Conservation (phyloP, 2,113 vertebrate genomes). For the Pseudopodoces humilis region DNA sequence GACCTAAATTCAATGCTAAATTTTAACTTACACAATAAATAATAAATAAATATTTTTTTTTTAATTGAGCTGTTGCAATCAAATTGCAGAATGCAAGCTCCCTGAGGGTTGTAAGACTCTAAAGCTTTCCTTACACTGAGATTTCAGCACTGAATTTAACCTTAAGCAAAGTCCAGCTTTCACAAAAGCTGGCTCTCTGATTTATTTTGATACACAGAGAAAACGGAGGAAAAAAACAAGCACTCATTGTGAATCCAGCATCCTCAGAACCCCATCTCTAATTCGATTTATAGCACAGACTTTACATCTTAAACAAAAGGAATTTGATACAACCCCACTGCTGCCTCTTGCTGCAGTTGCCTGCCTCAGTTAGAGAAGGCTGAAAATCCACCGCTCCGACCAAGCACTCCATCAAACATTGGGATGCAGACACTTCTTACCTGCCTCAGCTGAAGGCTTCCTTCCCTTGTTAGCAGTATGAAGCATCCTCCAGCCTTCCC, state of each 20-base stretch:
- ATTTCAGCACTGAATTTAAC: constrained; percentile 54
- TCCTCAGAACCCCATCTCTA: constrained; percentile 63
- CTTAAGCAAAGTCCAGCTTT: constrained; percentile 68
- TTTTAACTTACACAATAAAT: constrained; percentile 36
- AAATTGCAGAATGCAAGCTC: constrained; percentile 56
- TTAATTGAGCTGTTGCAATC: constrained; percentile 55
- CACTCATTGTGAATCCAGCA: constrained; percentile 48
- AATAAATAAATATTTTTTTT: constrained; percentile 59
- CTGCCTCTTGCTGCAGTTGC: constrained; percentile 69
- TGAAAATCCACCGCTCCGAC: constrained; percentile 62
- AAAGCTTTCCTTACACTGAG: constrained; percentile 50
- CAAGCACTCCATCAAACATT: constrained; percentile 59
- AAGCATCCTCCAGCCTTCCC: constrained; percentile 90
- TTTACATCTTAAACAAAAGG: constrained; percentile 79
- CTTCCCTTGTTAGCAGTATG: constrained; percentile 90
- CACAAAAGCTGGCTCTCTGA: constrained; percentile 60
- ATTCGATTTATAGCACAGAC: constrained; percentile 71
- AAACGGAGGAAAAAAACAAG: constrained; percentile 8
- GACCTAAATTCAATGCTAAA: constrained; percentile 54
- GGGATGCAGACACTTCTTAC: constrained; percentile 80
- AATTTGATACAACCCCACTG: constrained; percentile 46
- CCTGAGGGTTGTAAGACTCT: constrained; percentile 27
- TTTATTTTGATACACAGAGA: constrained; percentile 41
- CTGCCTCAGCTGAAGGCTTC: constrained; percentile 94
- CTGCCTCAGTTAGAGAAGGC: constrained; percentile 59